Base-by-base conservation (phyloP, 1,140 invertebrate genomes). In the Zaprionus africanus region DNA sequence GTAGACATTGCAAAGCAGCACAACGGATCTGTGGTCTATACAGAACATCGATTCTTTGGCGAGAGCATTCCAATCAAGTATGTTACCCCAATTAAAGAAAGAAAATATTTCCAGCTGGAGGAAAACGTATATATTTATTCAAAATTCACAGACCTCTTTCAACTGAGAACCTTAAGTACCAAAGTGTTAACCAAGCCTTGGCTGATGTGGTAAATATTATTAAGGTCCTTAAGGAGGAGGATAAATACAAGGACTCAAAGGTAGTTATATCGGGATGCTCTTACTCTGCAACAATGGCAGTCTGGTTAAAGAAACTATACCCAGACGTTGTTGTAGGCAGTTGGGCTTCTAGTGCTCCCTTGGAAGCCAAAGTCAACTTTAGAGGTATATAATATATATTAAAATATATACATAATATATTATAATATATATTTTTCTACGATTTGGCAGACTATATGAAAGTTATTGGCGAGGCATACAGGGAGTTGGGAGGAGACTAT, bases 21-120 rank as follows among this genome's bases (percentile, higher is more conserved):
- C 81, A 94, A 94, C 46, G 97, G 96, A 5, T 93, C 93, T 17
- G 91, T 95, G 79, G 93, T 95, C 63, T 95, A 95, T 70, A 94
- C 97, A 1, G 97, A 98, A 86, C 97, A 98, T 93, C 94, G 97
- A 57, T 98, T 95, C 92, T 98, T 97, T 92, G 97, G 97, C 36
- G 81, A 95, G 76, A 97, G 96, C 84, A 94, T 94, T 74, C 97
- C 97, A 5, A 96, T 95, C 51, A 67, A 76, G 96, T 97, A 94
- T 93, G 93, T 78, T 5, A 11, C 1, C 9, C 5, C 4, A n/a
- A 17, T 13, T n/a, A 5, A n/a, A n/a, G n/a, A n/a, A n/a, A n/a
- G n/a, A n/a, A n/a, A n/a, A n/a, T n/a, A n/a, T n/a, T n/a, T n/a
- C n/a, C 28, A 2, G 6, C 13, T 56, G 19, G 3, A 53, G 22